Base-by-base conservation (phyloP, 2,113 vertebrate species). In the Gulo gulo region DNA sequence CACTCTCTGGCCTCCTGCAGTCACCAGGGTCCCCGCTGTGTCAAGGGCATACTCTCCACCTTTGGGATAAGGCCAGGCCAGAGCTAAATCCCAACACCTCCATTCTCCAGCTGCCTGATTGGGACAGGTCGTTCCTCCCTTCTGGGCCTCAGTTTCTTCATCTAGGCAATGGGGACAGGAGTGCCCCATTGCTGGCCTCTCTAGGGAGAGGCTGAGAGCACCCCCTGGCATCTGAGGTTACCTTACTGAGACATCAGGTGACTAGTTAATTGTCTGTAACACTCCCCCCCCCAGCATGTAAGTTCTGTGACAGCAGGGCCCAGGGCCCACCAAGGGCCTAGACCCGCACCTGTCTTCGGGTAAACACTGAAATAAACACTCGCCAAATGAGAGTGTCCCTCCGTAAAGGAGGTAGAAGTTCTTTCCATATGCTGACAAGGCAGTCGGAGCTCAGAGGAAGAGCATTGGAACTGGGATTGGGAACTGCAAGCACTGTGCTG, bases 211-310 rank as follows among this genome's bases (percentile, higher is more conserved):
- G 39, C 34, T 26, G 82, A 5, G 2, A 2, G 42, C 8, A 29
- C 18, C 10, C 2, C 8, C 31, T 7, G 6, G 7, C 2, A 23
- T 3, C 61, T 0, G 2, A 1, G 8, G 14, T 3, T 15, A 1
- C 5, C 73, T 65, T 6, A 7, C 7, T 76, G 42, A 45, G 24
- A 87, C 82, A 18, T 15, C 0, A 4, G 24, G 8, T 5, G 21
- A 3, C 45, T 42, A 12, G 26, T 13, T 29, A 8, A 23, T 15
- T 34, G 6, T 50, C 50, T 11, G 29, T 21, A 21, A 7, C 7
- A 18, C 16, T 0, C 13, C n/a, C 20, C 45, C 16, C 34, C 21
- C 3, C 4, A 16, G 21, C 76, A 26, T 13, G n/a, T 36, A 14
- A 50, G n/a, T 14, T 45, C 65, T 36, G 4, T 1, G 36, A n/a